Evolutionary conservation across 2,797 vertebrate species (phyloP).

Genomic region (Gobionotothen gibberifrons): DNA sequence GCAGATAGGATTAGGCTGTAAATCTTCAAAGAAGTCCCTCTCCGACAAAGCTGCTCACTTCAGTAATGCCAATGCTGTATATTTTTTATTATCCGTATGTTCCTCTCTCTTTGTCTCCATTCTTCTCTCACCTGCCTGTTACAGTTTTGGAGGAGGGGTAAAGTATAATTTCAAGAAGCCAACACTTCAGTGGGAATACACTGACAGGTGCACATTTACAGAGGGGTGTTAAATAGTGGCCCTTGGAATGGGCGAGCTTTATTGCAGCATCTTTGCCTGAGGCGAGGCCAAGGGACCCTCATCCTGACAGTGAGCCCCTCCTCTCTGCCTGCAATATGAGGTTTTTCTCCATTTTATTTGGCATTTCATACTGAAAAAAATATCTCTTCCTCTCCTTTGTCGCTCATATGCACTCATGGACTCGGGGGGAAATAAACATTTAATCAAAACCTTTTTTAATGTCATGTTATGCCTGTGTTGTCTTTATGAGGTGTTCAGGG

Average conservation of each 20-base stretch:
- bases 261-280: slow-evolving; percentile 65
- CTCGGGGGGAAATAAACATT: slow-evolving; percentile 50
- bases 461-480: slow-evolving; percentile 27
- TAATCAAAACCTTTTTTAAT: slow-evolving; percentile 49
- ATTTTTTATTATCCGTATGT: slow-evolving; percentile 43
- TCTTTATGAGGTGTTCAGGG: slow-evolving; percentile 26
- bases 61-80: slow-evolving; percentile 70
- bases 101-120: background rate
- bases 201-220: slow-evolving; percentile 60
- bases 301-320: slow-evolving; percentile 41
- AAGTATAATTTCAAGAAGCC: slow-evolving; percentile 47
- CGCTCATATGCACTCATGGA: slow-evolving; percentile 25
- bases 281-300: slow-evolving; percentile 63
- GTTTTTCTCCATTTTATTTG: slow-evolving; percentile 32
- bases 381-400: slow-evolving; percentile 5
- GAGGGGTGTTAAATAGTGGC: slow-evolving; percentile 52
- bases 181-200: slow-evolving; percentile 40
- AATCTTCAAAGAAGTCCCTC: slow-evolving; percentile 79
- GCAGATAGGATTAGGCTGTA: slow-evolving; percentile 79
- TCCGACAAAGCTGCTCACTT: slow-evolving; percentile 67
- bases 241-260: slow-evolving; percentile 52
- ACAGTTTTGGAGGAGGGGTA: slow-evolving; percentile 8
- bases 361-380: slow-evolving; percentile 37
- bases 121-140: slow-evolving; percentile 24
- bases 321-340: slow-evolving; percentile 21